Evolutionary conservation across 2,888 invertebrate species (phyloP).

Genomic region (Eristalis pertinax): DNA sequence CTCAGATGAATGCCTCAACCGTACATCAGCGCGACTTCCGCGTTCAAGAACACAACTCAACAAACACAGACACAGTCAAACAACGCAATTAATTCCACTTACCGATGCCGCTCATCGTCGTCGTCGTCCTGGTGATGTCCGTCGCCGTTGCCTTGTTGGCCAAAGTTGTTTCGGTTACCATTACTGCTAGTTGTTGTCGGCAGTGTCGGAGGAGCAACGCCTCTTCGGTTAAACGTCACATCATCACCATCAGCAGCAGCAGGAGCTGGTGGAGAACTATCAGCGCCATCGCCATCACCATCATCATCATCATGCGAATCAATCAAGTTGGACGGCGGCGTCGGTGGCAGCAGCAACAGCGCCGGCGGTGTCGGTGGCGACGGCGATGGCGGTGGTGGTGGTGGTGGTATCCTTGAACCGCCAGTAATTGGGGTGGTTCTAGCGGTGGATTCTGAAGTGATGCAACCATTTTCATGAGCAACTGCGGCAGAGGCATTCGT

Average conservation of each 20-base stretch:
- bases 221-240: constrained; percentile 72
- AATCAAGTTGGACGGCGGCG: constrained; percentile 76
- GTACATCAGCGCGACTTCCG: not conserved
- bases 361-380: constrained; percentile 21
- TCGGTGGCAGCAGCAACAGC: constrained; percentile 32
- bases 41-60: not conserved
- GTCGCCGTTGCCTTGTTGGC: constrained; percentile 61
- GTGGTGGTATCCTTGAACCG: constrained; percentile 33
- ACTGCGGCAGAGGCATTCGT: constrained; percentile 75
- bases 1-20: not conserved
- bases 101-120: constrained; percentile 15
- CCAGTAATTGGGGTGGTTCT: constrained; percentile 39
- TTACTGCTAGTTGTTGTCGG: constrained; percentile 67
- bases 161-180: constrained; percentile 77
- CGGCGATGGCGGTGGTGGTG: too few relatives aligned
- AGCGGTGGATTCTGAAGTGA: constrained; percentile 33
- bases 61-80: constrained; percentile 26
- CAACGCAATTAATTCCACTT: constrained; percentile 60
- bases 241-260: constrained; percentile 62
- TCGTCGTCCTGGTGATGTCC: constrained; percentile 71
- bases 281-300: constrained; percentile 45
- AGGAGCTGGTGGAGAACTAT: not conserved
- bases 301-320: constrained; percentile 81
- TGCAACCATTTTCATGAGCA: constrained; percentile 67
- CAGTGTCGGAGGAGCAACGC: constrained; percentile 32